Conservation (phyloP, 1,140 invertebrate genomes). For the Heliothis virescens region DNA sequence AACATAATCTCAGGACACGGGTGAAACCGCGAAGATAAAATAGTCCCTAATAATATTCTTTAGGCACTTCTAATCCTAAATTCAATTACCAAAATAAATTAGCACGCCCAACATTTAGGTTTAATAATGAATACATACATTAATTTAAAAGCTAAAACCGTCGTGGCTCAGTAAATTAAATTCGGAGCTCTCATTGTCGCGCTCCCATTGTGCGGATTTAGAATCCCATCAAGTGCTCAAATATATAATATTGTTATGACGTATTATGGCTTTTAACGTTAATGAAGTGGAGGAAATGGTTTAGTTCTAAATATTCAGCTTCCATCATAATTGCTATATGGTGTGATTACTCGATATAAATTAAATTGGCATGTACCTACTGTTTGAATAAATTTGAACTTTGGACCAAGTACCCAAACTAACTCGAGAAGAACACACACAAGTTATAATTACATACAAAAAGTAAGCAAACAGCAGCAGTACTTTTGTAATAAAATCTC, state of each 20-base stretch:
- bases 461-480: not conserved
- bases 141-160: not conserved
- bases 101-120: not conserved
- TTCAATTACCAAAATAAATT: not conserved
- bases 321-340: not conserved
- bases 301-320: conserved; percentile 3
- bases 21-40: too few species aligned
- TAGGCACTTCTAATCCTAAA: not conserved
- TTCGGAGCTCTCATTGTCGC: conserved; percentile 2
- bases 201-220: conserved; percentile 9
- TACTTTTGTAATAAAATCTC: conserved; percentile 32
- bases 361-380: too few species aligned
- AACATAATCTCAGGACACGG: too few species aligned
- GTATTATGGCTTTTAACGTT: conserved; percentile 28
- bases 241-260: conserved; percentile 23
- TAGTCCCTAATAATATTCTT: too few species aligned
- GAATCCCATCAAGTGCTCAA: conserved; percentile 35
- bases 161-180: conserved; percentile 18
- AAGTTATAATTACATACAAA: not conserved
- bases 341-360: not conserved
- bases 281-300: conserved; percentile 4
- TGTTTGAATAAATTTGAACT: too few species aligned
- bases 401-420: too few species aligned
- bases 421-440: too few species aligned
- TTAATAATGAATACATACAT: not conserved